A percentile compares a stretch with the other conserved stretches of the same genome.
phyloP scores from a whole-genome alignment of 92 coral and sea anemone genomes.

The Palythoa caribaeorum region DNA sequence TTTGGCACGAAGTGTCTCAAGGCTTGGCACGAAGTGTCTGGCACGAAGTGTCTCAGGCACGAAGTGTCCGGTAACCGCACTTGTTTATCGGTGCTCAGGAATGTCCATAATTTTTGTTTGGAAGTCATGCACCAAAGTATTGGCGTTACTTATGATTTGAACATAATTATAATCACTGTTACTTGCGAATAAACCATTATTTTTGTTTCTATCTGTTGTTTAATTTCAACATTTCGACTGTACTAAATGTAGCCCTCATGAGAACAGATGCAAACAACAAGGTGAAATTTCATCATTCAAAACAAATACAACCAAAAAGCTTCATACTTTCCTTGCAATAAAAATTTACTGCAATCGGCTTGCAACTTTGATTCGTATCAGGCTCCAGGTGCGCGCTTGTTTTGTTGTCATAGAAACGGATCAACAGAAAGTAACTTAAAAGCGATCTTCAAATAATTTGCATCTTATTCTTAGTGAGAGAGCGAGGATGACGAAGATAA shows the following conservation, averaged over 20 bases:
- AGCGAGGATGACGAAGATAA: not conserved
- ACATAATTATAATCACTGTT: not conserved
- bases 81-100: not conserved
- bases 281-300: not conserved
- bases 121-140: not conserved
- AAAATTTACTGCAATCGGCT: not conserved
- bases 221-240: not conserved
- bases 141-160: not conserved
- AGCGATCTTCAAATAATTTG: not conserved
- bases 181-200: not conserved
- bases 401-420: conserved; percentile 1
- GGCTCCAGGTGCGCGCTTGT: not conserved
- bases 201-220: not conserved
- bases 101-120: not conserved
- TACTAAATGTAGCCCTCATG: not conserved
- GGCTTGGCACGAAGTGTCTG: too few species aligned
- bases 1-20: too few species aligned
- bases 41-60: too few species aligned
- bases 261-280: not conserved
- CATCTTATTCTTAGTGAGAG: not conserved
- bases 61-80: too few species aligned
- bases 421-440: not conserved
- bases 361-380: not conserved
- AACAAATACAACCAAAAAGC: not conserved
- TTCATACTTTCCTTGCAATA: not conserved